A percentile compares a stretch with the other conserved stretches of the same genome.
phyloP scores from a whole-genome alignment of 2,797 vertebrate species.

The Dendrocincla tyrannina region DNA sequence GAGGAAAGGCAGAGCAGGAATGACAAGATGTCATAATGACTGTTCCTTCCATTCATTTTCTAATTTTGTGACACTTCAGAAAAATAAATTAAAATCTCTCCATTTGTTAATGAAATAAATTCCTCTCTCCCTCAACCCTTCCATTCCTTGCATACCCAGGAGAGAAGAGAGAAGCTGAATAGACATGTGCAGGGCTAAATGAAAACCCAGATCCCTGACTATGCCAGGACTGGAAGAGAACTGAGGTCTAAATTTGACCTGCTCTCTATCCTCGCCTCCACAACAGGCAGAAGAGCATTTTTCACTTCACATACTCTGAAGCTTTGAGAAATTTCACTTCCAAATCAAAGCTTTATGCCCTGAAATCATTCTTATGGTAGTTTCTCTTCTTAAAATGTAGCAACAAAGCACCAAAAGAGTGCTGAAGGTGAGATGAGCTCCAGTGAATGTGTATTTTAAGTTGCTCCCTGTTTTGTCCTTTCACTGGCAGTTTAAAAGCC shows the following conservation, averaged over 20 bases:
- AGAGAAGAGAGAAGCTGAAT: not conserved
- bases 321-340: not conserved
- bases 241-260: not conserved
- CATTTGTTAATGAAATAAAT: not conserved
- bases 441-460: not conserved
- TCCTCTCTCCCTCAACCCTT: not conserved
- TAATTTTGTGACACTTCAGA: not conserved
- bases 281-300: not conserved
- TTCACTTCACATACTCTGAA: not conserved
- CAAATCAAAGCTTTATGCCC: not conserved
- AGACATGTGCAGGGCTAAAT: fast-evolving
- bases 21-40: not conserved
- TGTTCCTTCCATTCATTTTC: not conserved
- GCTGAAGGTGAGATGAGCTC: not conserved
- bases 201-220: not conserved
- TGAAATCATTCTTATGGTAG: not conserved
- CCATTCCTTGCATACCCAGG: not conserved
- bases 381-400: not conserved
- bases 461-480: not conserved
- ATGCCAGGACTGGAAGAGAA: not conserved
- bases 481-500: slow-evolving; percentile 1
- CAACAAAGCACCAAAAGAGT: not conserved
- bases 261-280: not conserved
- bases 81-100: not conserved
- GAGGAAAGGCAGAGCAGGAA: not conserved